Base-by-base conservation (phyloP, 2,888 invertebrate genomes). In the Aphodius sticticus region DNA sequence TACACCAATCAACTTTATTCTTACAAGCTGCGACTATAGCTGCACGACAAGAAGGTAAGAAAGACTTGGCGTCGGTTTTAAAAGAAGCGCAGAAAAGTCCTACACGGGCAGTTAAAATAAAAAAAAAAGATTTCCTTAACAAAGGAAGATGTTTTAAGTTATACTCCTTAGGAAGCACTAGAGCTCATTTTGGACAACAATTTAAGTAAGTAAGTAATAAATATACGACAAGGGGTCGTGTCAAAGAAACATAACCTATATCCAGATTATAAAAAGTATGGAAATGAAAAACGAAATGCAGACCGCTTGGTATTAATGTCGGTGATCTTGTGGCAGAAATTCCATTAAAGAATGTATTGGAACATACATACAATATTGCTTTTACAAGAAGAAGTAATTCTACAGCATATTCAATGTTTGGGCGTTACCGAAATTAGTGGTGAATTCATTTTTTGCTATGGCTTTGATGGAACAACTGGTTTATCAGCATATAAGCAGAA, bases 371-470 rank as follows among this genome's bases (percentile, higher is more conserved):
- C 37, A 0, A 74, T 78, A 36, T 6, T 78, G 16, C 38, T 72
- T 36, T 16, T 77, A 37, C 70, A 77, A 70, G 36, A 77, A 69
- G 70, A 71, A 38, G 77, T 16, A 77, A n/a, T 53, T 53, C 53
- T 53, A 53, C 53, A 53, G 53, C 53, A 53, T 53, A 7, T 53
- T 5, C 53, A 53, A 53, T 70, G 6, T 77, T 70, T 78, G 35
- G 38, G 16, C n/a, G 72, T 37, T 78, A 78, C 14, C 78, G 71
- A 35, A 71, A 36, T 78, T 15, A 72, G 14, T 26, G 38, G 75
- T 26, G 75, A 78, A 78, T 16, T 78, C 5, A 69, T 78, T 35
- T 74, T 78, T 16, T 75, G 78, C 78, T 75, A 78, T 69, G 78
- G 75, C 69, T 75, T 78, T 69, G 78, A 75, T 38, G 38, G 75